These are phyloP conservation scores for Caenorhabditis japonica DNA, from an alignment of 2,888 invertebrate genomes.

Conservation along the genomic window DNA sequence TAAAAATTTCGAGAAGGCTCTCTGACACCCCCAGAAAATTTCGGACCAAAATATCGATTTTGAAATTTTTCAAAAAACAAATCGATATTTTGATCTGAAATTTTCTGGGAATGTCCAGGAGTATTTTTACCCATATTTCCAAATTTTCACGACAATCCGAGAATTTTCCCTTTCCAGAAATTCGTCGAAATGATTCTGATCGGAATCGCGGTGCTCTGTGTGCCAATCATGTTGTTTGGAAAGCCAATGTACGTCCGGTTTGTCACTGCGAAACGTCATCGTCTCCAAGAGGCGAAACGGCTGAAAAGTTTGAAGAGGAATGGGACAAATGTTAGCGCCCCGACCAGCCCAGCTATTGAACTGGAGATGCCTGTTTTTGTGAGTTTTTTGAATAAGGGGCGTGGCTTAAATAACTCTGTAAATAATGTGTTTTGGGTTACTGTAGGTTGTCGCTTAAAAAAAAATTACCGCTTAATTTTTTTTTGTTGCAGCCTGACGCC, in stretches of 20 bases:
- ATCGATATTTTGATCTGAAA: too few species aligned
- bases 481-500: constrained; percentile 4
- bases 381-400: too few species aligned
- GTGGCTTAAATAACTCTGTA: too few species aligned
- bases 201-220: constrained; percentile 75
- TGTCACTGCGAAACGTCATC: constrained; percentile 9
- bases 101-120: too few species aligned
- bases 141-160: too few species aligned
- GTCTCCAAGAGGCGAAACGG: constrained; percentile 19
- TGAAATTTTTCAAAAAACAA: too few species aligned
- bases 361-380: constrained; percentile 12
- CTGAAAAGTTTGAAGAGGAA: constrained; percentile 23
- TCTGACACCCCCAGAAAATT: too few species aligned
- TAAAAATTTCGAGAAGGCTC: too few species aligned
- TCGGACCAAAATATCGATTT: too few species aligned
- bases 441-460: neutral
- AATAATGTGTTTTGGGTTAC: too few species aligned
- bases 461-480: neutral
- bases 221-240: constrained; percentile 76
- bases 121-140: neutral
- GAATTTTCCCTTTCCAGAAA: too few species aligned
- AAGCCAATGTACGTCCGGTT: constrained; percentile 68
- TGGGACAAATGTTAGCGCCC: constrained; percentile 23
- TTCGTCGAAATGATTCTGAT: constrained; percentile 78
- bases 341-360: constrained; percentile 19